phyloP scores from a whole-genome alignment of 2,888 invertebrate genomes.

The Imbricaverruca yamaguchii region DNA sequence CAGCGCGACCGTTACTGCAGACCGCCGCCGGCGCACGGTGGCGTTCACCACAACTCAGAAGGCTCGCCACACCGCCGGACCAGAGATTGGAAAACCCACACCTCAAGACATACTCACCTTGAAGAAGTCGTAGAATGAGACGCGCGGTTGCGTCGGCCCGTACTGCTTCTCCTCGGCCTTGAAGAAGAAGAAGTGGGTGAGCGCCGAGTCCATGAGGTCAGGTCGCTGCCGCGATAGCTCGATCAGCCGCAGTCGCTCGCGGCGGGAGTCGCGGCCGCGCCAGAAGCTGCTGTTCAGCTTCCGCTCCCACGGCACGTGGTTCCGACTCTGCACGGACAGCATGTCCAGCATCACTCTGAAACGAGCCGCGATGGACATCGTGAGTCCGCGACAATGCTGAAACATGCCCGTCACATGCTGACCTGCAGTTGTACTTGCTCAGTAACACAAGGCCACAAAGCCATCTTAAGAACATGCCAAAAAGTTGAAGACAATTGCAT shows the following conservation, averaged over 20 bases:
- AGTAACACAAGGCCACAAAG: too few relatives aligned
- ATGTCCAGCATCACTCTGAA: conserved; percentile 77
- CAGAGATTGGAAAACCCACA: too few relatives aligned
- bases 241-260: conserved; percentile 71
- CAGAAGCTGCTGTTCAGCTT: conserved; percentile 74
- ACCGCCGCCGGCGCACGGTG: too few relatives aligned
- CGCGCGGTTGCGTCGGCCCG: conserved; percentile 73
- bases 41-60: too few relatives aligned
- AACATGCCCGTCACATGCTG: conserved; percentile 25
- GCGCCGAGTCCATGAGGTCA: conserved; percentile 76
- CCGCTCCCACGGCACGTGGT: conserved; percentile 57
- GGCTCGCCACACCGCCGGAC: too few relatives aligned
- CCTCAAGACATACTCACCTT: conserved; percentile 54
- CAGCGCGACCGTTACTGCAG: too few relatives aligned
- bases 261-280: conserved; percentile 86
- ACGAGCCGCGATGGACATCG: conserved; percentile 23
- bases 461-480: not conserved
- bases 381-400: too few relatives aligned
- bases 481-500: not conserved
- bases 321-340: conserved; percentile 73
- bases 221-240: conserved; percentile 66
- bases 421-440: too few relatives aligned
- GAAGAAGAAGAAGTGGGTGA: conserved; percentile 95
- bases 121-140: conserved; percentile 90
- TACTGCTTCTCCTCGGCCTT: conserved; percentile 71